Evolutionary conservation across 2,113 vertebrate genomes (phyloP).

Genomic region (Tupaia tana): DNA sequence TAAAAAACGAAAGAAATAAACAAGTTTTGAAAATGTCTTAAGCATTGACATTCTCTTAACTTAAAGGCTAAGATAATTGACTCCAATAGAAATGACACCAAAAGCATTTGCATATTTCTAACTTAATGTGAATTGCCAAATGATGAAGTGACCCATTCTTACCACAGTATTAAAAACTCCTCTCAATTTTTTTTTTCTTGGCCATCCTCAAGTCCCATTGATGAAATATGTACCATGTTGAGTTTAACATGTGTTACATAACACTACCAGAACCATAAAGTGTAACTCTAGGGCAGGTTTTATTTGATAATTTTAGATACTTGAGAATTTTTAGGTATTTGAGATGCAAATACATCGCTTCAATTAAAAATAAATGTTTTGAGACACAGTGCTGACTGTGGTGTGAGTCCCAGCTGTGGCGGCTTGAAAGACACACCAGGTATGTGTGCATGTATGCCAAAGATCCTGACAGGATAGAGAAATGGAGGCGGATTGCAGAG

Average conservation of each 20-base stretch:
- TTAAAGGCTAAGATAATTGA: slow-evolving; percentile 39
- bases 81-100: slow-evolving; percentile 48
- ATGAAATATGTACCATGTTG: slow-evolving; percentile 4
- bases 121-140: slow-evolving; percentile 55
- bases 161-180: background rate
- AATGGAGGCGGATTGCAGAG: too few species aligned
- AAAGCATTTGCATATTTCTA: slow-evolving; percentile 40
- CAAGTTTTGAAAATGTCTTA: slow-evolving; percentile 44
- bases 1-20: slow-evolving; percentile 22
- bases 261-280: background rate
- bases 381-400: too few species aligned
- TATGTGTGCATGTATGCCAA: too few species aligned
- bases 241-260: background rate
- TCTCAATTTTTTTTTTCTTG: background rate
- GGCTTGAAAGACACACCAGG: too few species aligned
- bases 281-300: background rate
- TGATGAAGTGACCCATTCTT: slow-evolving; percentile 15
- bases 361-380: background rate
- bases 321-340: slow-evolving; percentile 30
- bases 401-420: too few species aligned
- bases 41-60: background rate
- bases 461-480: too few species aligned
- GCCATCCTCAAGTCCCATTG: background rate
- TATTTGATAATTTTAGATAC: background rate
- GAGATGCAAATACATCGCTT: background rate